Evolutionary conservation across 1,140 invertebrate species (phyloP).

Genomic region (Galendromus occidentalis): DNA sequence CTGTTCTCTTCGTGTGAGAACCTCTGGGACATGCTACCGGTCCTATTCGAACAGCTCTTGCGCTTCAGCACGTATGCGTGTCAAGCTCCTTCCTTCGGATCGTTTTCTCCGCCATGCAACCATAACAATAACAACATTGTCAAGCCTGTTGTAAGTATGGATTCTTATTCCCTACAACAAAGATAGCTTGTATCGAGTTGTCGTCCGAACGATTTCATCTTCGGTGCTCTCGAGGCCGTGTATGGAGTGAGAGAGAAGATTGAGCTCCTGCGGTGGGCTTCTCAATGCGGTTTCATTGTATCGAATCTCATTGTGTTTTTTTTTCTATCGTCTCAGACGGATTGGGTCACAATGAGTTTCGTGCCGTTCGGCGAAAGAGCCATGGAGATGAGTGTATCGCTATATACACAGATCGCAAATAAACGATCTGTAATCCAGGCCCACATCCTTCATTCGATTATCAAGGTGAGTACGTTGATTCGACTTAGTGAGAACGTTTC

Average conservation of each 20-base stretch:
- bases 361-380: slow-evolving; percentile 70
- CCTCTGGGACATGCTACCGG: slow-evolving; percentile 47
- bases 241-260: slow-evolving; percentile 36
- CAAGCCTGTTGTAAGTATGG: slow-evolving; percentile 7
- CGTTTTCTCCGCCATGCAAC: slow-evolving; percentile 21
- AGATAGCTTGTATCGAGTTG: too few species aligned
- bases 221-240: too few species aligned
- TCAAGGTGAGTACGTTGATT: slow-evolving; percentile 33
- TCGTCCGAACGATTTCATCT: too few species aligned
- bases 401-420: slow-evolving; percentile 59
- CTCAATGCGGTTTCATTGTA: too few species aligned
- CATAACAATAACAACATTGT: neutral
- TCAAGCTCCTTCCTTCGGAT: slow-evolving; percentile 41
- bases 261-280: slow-evolving; percentile 47
- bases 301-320: too few species aligned
- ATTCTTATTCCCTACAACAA: too few species aligned
- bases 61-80: slow-evolving; percentile 50
- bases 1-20: slow-evolving; percentile 37
- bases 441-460: slow-evolving; percentile 51
- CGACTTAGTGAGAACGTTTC: slow-evolving; percentile 10
- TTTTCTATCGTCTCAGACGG: slow-evolving; percentile 25
- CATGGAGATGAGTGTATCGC: slow-evolving; percentile 51
- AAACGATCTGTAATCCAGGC: slow-evolving; percentile 50
- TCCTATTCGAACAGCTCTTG: slow-evolving; percentile 56
- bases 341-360: slow-evolving; percentile 65